Conservation (phyloP, 2,113 vertebrate species). For the Tichodroma muraria region DNA sequence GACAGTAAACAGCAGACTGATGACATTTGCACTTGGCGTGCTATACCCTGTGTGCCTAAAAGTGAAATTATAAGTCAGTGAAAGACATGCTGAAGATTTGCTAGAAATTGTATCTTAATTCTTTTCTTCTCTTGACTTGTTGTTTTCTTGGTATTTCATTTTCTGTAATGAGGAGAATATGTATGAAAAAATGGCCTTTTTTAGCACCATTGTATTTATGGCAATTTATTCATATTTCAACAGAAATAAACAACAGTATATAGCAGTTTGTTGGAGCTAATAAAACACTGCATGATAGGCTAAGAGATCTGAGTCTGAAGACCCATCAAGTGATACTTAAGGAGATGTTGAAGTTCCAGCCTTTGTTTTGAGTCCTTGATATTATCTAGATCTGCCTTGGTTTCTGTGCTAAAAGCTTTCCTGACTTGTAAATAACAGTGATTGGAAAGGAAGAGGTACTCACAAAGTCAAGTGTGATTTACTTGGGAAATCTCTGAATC, state of each 20-base stretch:
- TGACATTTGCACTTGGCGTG: background rate
- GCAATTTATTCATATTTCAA: background rate
- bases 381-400: background rate
- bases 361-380: background rate
- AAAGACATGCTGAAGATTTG: background rate
- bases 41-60: background rate
- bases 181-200: background rate
- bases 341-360: background rate
- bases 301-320: background rate
- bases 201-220: background rate
- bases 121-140: background rate
- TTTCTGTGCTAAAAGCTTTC: background rate
- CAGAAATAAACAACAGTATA: background rate
- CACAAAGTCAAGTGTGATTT: background rate
- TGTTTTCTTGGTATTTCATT: background rate
- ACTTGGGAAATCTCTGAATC: background rate
- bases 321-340: background rate
- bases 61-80: background rate
- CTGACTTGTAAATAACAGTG: background rate
- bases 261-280: background rate
- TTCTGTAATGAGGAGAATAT: background rate
- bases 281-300: background rate
- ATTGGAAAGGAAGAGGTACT: background rate
- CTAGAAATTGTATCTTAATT: background rate
- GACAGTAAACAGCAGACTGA: slow-evolving; percentile 36